Evolutionary conservation across 2,888 invertebrate genomes (phyloP).

Genomic region (Eupithecia vulgata): DNA sequence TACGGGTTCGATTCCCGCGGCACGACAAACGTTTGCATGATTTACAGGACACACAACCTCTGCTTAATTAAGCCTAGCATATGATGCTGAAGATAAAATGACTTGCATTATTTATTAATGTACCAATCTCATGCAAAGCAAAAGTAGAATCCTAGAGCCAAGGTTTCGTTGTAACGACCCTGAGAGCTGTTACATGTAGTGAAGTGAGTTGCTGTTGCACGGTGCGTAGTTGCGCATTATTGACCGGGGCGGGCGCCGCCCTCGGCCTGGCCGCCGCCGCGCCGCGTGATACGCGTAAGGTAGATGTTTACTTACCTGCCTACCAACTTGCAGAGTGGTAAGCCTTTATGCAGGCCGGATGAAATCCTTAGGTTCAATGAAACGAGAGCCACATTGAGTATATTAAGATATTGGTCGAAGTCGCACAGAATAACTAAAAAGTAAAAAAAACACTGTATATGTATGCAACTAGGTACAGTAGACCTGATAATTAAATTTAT

Average conservation of each 20-base stretch:
- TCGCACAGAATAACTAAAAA: too few relatives aligned
- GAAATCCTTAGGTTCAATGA: background rate
- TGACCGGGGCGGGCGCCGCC: conserved; percentile 20
- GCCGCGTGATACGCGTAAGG: background rate
- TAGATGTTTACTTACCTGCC: background rate
- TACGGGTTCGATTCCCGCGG: too few relatives aligned
- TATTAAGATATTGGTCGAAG: too few relatives aligned
- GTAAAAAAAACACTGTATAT: background rate
- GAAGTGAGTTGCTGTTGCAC: background rate
- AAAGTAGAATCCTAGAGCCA: background rate
- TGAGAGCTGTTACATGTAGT: background rate
- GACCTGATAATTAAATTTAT: background rate
- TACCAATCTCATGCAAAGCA: background rate
- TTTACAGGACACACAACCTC: background rate
- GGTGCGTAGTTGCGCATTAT: conserved; percentile 29
- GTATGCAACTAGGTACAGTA: background rate
- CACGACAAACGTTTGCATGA: too few relatives aligned
- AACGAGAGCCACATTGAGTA: background rate
- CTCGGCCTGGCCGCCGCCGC: conserved; percentile 11
- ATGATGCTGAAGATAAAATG: background rate
- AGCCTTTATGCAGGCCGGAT: background rate
- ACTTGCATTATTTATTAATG: background rate
- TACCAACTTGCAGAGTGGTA: background rate
- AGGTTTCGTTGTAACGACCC: background rate
- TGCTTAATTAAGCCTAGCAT: background rate